Conservation (phyloP, 2,113 vertebrate genomes). For the Sebastes fasciatus region DNA sequence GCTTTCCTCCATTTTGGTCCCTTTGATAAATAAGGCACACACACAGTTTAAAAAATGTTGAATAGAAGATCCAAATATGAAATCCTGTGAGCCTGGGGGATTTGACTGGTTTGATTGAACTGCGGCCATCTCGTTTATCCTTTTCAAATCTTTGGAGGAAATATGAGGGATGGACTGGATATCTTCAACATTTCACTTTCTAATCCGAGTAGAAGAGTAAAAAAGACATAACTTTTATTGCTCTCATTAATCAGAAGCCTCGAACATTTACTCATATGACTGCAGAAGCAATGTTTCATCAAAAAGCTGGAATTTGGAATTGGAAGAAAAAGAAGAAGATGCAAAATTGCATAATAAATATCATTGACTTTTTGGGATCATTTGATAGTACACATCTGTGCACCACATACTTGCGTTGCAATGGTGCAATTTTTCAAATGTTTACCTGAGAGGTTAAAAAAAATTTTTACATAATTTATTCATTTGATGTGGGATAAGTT, state of each 20-base stretch:
- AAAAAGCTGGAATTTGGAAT: not conserved
- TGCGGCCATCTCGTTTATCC: slow-evolving; percentile 57
- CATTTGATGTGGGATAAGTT: not conserved
- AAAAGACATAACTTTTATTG: not conserved
- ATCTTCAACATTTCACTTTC: slow-evolving; percentile 34
- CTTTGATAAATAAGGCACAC: slow-evolving; percentile 46
- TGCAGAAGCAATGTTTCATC: not conserved
- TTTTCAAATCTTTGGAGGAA: slow-evolving; percentile 56
- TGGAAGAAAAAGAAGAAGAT: not conserved
- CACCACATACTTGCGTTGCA: not conserved
- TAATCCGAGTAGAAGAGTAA: slow-evolving; percentile 4
- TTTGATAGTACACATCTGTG: not conserved
- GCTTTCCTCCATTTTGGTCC: slow-evolving; percentile 56
- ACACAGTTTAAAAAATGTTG: slow-evolving; percentile 22
- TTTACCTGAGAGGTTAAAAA: not conserved
- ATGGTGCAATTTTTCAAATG: not conserved
- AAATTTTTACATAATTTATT: not conserved
- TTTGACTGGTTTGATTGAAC: slow-evolving; percentile 44
- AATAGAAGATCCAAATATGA: slow-evolving; percentile 47
- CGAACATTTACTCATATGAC: not conserved
- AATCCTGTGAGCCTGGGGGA: slow-evolving; percentile 33
- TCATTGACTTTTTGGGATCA: not conserved
- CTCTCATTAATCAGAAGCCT: not conserved
- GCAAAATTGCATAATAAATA: not conserved
- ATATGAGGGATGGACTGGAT: slow-evolving; percentile 44